A percentile compares a stretch with the other conserved stretches of the same genome.
phyloP scores from a whole-genome alignment of 2,888 invertebrate species.

The Pecten maximus region DNA sequence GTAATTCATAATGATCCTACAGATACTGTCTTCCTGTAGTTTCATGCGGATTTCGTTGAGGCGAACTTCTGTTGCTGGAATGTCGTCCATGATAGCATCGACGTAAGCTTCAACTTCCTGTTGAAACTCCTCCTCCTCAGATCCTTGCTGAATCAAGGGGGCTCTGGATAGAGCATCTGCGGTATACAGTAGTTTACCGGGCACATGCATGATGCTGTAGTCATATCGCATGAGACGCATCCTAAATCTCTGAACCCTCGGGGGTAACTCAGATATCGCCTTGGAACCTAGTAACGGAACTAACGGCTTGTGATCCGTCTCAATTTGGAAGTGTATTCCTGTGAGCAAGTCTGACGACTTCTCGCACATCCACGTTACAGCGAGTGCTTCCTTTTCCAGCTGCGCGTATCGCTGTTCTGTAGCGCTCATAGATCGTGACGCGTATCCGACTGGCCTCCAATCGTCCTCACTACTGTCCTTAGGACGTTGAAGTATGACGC shows the following conservation, averaged over 20 bases:
- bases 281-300: constrained; percentile 77
- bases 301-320: constrained; percentile 81
- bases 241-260: constrained; percentile 78
- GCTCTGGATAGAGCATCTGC: constrained; percentile 73
- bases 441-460: constrained; percentile 77
- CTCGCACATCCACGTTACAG: constrained; percentile 68
- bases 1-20: not conserved
- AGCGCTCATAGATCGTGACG: constrained; percentile 72
- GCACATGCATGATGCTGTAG: constrained; percentile 70
- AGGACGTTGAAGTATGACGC: no score
- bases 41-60: constrained; percentile 43
- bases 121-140: constrained; percentile 46
- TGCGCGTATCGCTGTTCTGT: constrained; percentile 78
- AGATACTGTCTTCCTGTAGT: constrained; percentile 21
- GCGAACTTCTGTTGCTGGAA: constrained; percentile 55
- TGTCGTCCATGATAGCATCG: constrained; percentile 27
- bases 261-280: constrained; percentile 76
- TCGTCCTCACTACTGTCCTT: constrained; percentile 41
- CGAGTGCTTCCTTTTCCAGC: constrained; percentile 81
- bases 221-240: constrained; percentile 72
- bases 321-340: constrained; percentile 71
- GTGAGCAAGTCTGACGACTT: constrained; percentile 76
- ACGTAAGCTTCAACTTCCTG: constrained; percentile 53
- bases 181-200: constrained; percentile 73
- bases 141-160: constrained; percentile 39